Percentiles rank a stretch among this genome's conserved stretches.
Conservation (phyloP, 64 coral and sea anemone genomes). For the Montipora efflorescens region DNA sequence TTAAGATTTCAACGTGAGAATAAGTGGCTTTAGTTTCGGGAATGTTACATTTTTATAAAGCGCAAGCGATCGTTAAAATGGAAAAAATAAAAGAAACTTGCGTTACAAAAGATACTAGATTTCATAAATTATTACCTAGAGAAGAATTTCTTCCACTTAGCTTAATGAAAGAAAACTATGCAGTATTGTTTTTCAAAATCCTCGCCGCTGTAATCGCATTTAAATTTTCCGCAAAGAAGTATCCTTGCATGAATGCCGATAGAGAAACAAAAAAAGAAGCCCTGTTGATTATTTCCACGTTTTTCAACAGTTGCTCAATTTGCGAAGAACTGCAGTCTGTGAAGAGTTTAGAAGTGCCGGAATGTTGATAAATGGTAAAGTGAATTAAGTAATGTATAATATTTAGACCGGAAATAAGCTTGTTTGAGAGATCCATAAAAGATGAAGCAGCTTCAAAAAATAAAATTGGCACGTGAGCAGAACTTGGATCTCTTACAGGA, state of each 20-base stretch:
- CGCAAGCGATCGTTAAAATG: no score
- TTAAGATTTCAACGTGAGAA: no score
- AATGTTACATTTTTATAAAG: no score
- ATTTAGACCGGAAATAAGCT: background rate
- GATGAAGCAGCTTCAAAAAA: conserved; percentile 5
- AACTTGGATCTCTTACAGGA: background rate
- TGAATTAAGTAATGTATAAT: background rate
- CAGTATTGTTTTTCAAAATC: background rate
- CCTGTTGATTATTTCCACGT: background rate
- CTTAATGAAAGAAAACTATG: background rate
- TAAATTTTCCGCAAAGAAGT: background rate
- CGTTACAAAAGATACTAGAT: background rate
- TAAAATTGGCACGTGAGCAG: background rate
- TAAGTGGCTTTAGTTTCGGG: no score
- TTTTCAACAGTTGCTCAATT: no score
- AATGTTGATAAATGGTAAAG: background rate
- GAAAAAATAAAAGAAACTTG: background rate
- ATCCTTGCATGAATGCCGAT: background rate
- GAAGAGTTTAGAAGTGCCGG: background rate
- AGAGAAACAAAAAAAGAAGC: background rate
- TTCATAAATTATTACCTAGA: background rate
- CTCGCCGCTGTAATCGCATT: background rate
- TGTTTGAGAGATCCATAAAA: background rate
- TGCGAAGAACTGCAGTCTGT: background rate
- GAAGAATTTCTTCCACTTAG: background rate